These are phyloP conservation scores for human DNA, from an alignment of 2,113 vertebrate species.

Conservation along the genomic window GRCh38 chr4:118347001-118347500, in stretches of 20 bases:
- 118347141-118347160: constrained; percentile 63
- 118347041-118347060: neutral
- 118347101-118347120: constrained; percentile 71
- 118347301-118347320: constrained; percentile 70
- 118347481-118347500: neutral
- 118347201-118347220: constrained; percentile 74
- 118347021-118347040: neutral
- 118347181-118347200: constrained; percentile 75
- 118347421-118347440: neutral
- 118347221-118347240: constrained; percentile 77
- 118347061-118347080: neutral
- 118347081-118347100: neutral
- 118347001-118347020: neutral
- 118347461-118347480: neutral
- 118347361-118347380: neutral
- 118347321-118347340: constrained; percentile 67
- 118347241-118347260: constrained; percentile 61
- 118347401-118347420: neutral
- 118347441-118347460: neutral
- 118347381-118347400: neutral
- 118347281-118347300: constrained; percentile 63
- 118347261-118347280: constrained; percentile 6
- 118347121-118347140: constrained; percentile 72
- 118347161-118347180: constrained; percentile 76
- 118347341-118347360: neutral